A percentile compares a stretch with the other conserved stretches of the same genome.
These are phyloP conservation scores for Dufourea novaeangliae DNA, from an alignment of 1,140 invertebrate genomes.

Conservation along the genomic window DNA sequence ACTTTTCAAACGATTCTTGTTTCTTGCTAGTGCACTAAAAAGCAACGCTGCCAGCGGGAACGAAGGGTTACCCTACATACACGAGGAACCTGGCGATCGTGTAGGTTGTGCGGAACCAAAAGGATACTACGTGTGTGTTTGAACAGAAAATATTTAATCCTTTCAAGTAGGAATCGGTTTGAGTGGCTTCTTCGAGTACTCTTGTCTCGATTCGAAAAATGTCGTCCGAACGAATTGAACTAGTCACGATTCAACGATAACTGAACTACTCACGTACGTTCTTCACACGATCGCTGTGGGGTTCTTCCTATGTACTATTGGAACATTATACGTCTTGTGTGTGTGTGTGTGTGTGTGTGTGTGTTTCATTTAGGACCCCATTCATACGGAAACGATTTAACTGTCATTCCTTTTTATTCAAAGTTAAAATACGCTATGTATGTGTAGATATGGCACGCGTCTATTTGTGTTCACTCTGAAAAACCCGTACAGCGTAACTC, in stretches of 20 bases:
- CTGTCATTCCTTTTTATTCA: no score
- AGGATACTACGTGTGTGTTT: conserved; percentile 7
- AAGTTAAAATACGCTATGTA: no score
- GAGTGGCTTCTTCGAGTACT: background rate
- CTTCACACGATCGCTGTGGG: background rate
- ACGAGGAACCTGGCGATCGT: background rate
- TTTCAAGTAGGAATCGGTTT: background rate
- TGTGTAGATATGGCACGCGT: no score
- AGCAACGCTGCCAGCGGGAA: background rate
- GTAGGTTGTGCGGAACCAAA: background rate
- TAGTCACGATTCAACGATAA: background rate
- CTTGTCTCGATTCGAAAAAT: background rate
- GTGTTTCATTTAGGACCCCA: background rate
- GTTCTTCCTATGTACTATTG: background rate
- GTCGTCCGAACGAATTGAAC: background rate
- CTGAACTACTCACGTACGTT: background rate
- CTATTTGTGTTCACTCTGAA: no score
- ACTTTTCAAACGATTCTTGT: background rate
- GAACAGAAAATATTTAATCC: conserved; percentile 36
- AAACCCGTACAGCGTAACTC: no score
- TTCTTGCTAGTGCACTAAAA: background rate
- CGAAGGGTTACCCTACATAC: background rate
- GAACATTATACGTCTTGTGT: background rate
- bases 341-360: no score
- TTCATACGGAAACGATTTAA: background rate